A percentile compares a stretch with the other conserved stretches of the same genome.
These are phyloP conservation scores for Drosophila guanche DNA, from an alignment of 1,140 invertebrate species.

Conservation along the genomic window DNA sequence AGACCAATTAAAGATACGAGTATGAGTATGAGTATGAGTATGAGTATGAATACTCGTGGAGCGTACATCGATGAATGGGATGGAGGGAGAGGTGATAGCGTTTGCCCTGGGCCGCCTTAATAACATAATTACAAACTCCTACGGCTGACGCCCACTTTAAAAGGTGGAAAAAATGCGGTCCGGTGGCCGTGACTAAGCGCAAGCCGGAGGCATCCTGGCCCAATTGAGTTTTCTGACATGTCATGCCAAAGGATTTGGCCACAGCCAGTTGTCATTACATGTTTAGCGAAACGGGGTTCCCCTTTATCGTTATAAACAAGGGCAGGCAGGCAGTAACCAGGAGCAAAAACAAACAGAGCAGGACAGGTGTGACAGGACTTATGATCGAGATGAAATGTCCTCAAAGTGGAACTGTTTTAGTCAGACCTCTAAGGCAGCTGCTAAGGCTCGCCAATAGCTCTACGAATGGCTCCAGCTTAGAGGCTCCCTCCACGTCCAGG, in stretches of 20 bases:
- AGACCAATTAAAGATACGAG: slow-evolving; percentile 61
- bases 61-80: no score
- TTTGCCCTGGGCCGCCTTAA: slow-evolving; percentile 53
- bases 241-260: slow-evolving; percentile 70
- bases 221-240: slow-evolving; percentile 54
- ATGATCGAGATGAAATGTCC: slow-evolving; percentile 29
- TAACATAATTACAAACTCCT: slow-evolving; percentile 81
- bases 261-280: slow-evolving; percentile 66
- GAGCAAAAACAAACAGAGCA: slow-evolving; percentile 43
- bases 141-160: slow-evolving; percentile 75
- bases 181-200: slow-evolving; percentile 65
- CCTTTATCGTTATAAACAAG: slow-evolving; percentile 49
- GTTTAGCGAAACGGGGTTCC: slow-evolving; percentile 44
- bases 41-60: background rate
- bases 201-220: slow-evolving; percentile 62
- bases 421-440: slow-evolving; percentile 23
- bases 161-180: slow-evolving; percentile 69
- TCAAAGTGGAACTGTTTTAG: slow-evolving; percentile 34
- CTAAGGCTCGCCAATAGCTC: background rate
- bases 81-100: background rate
- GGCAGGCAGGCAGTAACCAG: slow-evolving; percentile 33
- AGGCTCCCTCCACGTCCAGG: slow-evolving; percentile 22
- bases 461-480: slow-evolving; percentile 8
- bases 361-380: slow-evolving; percentile 42
- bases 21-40: slow-evolving; percentile 15